Evolutionary conservation across 2,888 invertebrate genomes (phyloP), one percentile per base, ranked within the genome.

Genomic region (Trissoscelio sp.): DNA sequence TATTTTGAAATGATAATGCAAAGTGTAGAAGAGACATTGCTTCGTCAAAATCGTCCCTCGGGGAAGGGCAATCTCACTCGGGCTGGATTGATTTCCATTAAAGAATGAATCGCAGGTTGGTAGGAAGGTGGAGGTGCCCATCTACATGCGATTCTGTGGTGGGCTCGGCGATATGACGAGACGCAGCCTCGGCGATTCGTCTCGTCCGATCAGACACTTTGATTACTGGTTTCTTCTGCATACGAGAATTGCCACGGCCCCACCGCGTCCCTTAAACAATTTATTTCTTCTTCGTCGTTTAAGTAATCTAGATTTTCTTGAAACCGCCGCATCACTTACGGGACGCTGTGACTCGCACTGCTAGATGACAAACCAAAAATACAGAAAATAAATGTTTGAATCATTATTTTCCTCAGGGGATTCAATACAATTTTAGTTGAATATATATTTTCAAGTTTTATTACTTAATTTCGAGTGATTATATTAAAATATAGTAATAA

Each of bases 191-290:
- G 78, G 73, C 62, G 79, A 80, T 89, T 88, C 88, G 88, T 89
- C 89, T 88, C 87, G 88, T 89, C 86, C 86, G 87, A 87, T 87
- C 85, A 86, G 89, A 90, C 89, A 89, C 88, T 87, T 88, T 89
- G 89, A 90, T 90, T 89, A 88, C 89, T 85, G 89, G 89, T 89
- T 89, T 89, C 88, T 86, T 87, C 86, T 85, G 84, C 85, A 83
- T 85, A 86, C 87, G 85, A 86, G 85, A 88, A 88, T 88, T 86
- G 86, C 85, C 72, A 83, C 79, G 81, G 64, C 80, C 84, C 73
- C 60, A 34, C 60, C 70, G 53, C 67, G 57, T 74, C 69, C 55
- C 60, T 72, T 55, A 46, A 77, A 73, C 75, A 81, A 77, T 77
- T 81, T 77, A 77, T 77, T 81, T 77, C 72, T 69, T 81, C 77